These are phyloP conservation scores for Galagoides demidoff DNA, from an alignment of 2,797 vertebrate species.

Conservation along the genomic window DNA sequence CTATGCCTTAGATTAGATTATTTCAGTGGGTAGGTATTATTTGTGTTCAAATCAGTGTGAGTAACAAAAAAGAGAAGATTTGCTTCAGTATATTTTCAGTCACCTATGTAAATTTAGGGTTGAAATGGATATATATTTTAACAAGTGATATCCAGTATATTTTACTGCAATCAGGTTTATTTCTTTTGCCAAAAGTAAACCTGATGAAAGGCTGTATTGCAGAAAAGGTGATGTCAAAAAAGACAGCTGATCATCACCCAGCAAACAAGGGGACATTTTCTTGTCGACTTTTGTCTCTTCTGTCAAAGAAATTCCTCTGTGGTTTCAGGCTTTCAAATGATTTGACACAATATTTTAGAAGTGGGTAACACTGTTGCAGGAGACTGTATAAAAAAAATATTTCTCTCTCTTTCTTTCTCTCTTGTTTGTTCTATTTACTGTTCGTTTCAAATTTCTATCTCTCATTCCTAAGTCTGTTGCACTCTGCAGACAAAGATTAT, in stretches of 20 bases:
- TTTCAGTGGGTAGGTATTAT: neutral
- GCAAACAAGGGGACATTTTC: slow-evolving; percentile 20
- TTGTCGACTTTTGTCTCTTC: slow-evolving; percentile 51
- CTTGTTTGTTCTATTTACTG: neutral
- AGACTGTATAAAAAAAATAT: neutral
- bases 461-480: neutral
- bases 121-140: neutral
- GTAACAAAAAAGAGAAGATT: neutral
- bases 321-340: slow-evolving; percentile 65
- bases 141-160: neutral
- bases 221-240: slow-evolving; percentile 30
- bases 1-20: neutral
- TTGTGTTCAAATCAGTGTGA: neutral
- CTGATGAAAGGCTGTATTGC: neutral
- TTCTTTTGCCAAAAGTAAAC: neutral
- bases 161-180: neutral
- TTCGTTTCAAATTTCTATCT: neutral
- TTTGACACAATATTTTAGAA: slow-evolving; percentile 66
- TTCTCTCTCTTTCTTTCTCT: neutral
- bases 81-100: neutral
- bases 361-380: slow-evolving; percentile 21
- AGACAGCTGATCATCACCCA: slow-evolving; percentile 54
- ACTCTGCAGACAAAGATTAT: neutral
- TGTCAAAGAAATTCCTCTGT: slow-evolving; percentile 60
- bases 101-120: neutral